Base-by-base conservation (phyloP, 2,113 vertebrate species). In the Chaetops frenatus region DNA sequence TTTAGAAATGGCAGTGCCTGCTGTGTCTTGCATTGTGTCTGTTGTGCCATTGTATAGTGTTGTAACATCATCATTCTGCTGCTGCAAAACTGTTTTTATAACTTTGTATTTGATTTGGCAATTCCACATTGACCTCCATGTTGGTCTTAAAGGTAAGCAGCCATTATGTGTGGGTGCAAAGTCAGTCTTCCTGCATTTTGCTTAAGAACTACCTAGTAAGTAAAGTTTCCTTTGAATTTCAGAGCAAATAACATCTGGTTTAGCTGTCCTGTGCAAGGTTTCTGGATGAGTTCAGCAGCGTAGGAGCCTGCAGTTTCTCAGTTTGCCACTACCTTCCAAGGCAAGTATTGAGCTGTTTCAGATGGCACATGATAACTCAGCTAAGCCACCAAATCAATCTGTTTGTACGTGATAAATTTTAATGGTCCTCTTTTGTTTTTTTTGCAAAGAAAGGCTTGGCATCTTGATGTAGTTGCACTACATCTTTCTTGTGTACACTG, bases 201-300 rank as follows among this genome's bases (percentile, higher is more conserved):
- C 57, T 57, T 64, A 80, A 88, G 74, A 78, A 81, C 70, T 61
- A 80, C 18, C 20, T 51, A 14, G 29, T 66, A 73, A 79, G n/a
- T 53, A 61, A 78, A 74, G 7, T 77, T 91, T 60, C 33, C 20
- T 92, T 42, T 82, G 29, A 65, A 82, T 91, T 95, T 88, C 78
- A 92, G 88, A 88, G 70, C 70, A 80, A 76, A 79, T 44, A 73
- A 62, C 58, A 90, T 77, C 90, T 82, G 58, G 23, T 88, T 92
- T 88, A 54, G 44, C 78, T 21, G 48, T 73, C 27, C 27, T 83
- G 33, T 65, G 81, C 53, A 82, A 90, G 45, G 51, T 86, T 93
- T 84, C 61, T 95, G 88, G 62, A 65, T 91, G 57, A 72, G 42
- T 76, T 91, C 78, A 88, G 72, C 62, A 47, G 25, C 33, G 16